Evolutionary conservation across 2,888 invertebrate genomes (phyloP), one percentile per base, ranked within the genome.

Genomic region (Apamea epomidion): DNA sequence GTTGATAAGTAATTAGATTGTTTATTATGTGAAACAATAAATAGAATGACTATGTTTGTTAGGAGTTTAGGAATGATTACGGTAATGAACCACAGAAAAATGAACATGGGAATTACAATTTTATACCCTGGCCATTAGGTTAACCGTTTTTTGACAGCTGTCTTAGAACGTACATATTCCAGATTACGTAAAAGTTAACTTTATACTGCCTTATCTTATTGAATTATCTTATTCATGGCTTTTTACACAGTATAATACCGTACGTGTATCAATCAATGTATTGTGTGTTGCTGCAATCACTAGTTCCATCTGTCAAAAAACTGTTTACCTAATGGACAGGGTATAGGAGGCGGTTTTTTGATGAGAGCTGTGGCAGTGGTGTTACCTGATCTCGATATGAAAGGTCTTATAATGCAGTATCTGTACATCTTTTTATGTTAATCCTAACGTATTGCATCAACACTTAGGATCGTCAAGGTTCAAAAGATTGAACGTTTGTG

Each of bases 1-100:
- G 89, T 78, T 88, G 89, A 89, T 83, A 80, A 78, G 48, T 65
- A 62, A 67, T 74, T 42, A 67, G 72, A 78, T 78, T 88, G 80
- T 88, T 89, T 89, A 74, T 58, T 74, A 65, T 75, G 0, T 25
- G 25, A 64, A 68, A 68, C 75, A 74, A 70, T 76, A 76, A 84
- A 84, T 76, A 83, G 2, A 70, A 64, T 75, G 42, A 29, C 62
- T 72, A 54, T 65, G 67, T 73, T 73, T 42, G 29, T 67, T 29
- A 42, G 18, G 69, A 58, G 32, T 60, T 65, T 45, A 16, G 37
- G 5, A 58, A 58, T 70, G 32, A 74, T 70, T 71, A 25, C 16
- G 14, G 25, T 37, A 64, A 16, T 29, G 48, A 64, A 54, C 29
- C 18, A 10, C 6, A 29, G 48, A 32, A 51, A 60, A 21, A 45